Evolutionary conservation across 2,113 vertebrate genomes (phyloP), one percentile per base, ranked within the genome.

Genomic region (Coregonus clupeaformis): DNA sequence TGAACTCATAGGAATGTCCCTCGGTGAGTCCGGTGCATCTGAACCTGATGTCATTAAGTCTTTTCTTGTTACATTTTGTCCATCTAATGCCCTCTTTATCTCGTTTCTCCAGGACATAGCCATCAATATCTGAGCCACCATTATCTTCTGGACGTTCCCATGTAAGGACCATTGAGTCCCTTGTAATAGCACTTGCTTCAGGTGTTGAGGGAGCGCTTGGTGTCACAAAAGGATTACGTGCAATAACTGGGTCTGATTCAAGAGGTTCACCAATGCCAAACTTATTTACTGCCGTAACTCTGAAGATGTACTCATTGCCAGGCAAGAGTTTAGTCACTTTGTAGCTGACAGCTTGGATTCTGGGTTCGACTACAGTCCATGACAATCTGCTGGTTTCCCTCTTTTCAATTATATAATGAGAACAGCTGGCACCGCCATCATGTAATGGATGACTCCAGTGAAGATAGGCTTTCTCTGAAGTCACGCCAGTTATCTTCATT

Each of bases 261-360:
- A 99, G 92, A 32, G 96, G 91, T 77, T 99, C 98, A 73, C 98
- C 98, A 77, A 94, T 91, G 81, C 98, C 98, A 1, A 97, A 99
- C 91, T 99, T 99, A 84, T 99, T 99, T 45, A 98, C 97, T 80
- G 97, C 97, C 92, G 95, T 97, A 76, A 99, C 91, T 84, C 97
- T 95, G 90, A 99, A 99, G 77, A 99, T 98, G 77, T 99, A 99
- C 80, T 99, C 98, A 84, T 99, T 99, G 42, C 96, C 95, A 87
- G 95, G 85, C 80, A 99, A 93, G 62, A 99, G 95, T 89, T 94
- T 99, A 65, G 97, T 99, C 78, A 98, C 94, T 94, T 99, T 99
- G 87, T 96, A 94, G 82, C 94, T 99, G 67, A 98, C 94, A 71
- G 97, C 96, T 80, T 97, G 96, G 27, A 98, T 96, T 0, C 97